Base-by-base conservation (phyloP, 2,888 invertebrate species). In the Erebia aethiops region DNA sequence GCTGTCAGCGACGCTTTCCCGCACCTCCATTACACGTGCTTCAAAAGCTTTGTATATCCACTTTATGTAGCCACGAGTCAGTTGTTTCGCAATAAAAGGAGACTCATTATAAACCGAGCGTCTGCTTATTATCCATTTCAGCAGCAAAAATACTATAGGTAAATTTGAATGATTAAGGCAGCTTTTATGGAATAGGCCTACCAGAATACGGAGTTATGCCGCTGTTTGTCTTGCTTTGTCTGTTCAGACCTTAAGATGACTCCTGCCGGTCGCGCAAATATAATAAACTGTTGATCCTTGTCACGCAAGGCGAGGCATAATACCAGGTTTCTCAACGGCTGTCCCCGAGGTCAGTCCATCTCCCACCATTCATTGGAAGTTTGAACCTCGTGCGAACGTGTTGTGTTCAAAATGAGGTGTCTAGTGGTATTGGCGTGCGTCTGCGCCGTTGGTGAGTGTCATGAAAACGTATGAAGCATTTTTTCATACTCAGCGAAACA, bases 331-430 rank as follows among this genome's bases (percentile, higher is more conserved):
- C 86, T 82, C 86, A 89, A 88, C 81, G 82, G 85, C 82, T 84
- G 85, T 84, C 86, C 83, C 82, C 90, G 92, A 92, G 92, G 92
- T 84, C 87, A 78, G 79, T 79, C 76, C 80, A 71, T 78, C 79
- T 78, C 82, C 78, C 78, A 79, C 77, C 81, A 83, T 79, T 89
- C 89, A 86, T 84, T 84, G 82, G 79, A 78, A 79, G 84, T 81
- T 81, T 80, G 77, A 82, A 85, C 83, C 84, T 86, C 80, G 84
- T 77, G 82, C 82, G 82, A 85, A 80, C 86, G 84, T 80, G 83
- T 83, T 78, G 76, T 72, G 79, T 84, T 77, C 76, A 77, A 82
- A 77, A 91, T 90, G 89, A 85, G 82, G 82, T 81, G 83, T 82
- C 81, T 89, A 75, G 80, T 89, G 75, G 81, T 91, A 77, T 77